phyloP scores from a whole-genome alignment of 2,888 invertebrate species.

The Lepeophtheirus nordmannii region DNA sequence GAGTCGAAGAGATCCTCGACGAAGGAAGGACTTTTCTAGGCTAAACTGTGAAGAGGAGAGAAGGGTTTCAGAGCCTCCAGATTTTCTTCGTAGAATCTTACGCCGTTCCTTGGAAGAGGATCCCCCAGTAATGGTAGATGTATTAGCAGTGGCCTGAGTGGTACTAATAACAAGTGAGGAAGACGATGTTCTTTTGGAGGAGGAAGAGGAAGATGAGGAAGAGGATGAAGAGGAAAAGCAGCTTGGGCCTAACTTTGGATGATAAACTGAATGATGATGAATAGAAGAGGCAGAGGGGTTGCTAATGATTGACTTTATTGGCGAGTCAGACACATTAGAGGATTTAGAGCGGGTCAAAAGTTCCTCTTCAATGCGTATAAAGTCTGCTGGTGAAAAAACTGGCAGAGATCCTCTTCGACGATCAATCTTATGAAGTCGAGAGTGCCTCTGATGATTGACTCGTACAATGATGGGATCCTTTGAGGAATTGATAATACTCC shows the following conservation, averaged over 20 bases:
- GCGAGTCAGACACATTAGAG: no score
- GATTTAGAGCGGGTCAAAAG: background rate
- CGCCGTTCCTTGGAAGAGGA: background rate
- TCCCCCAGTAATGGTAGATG: background rate
- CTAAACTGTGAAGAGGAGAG: background rate
- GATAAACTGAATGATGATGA: no score
- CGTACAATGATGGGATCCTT: background rate
- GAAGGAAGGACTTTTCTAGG: background rate
- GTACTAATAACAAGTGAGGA: background rate
- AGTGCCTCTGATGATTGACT: background rate
- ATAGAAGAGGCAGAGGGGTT: no score
- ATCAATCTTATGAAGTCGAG: background rate
- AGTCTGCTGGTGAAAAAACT: background rate
- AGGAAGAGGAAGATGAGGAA: background rate
- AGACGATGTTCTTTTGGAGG: conserved; percentile 4
- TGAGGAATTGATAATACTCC: background rate
- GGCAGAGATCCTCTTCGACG: background rate
- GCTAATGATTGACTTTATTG: no score
- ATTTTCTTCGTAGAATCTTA: background rate
- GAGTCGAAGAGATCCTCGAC: background rate
- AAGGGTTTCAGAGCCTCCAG: conserved; percentile 4
- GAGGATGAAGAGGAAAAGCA: no score
- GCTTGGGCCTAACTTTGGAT: no score
- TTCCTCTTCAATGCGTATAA: background rate
- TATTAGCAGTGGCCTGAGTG: background rate